Evolutionary conservation across 2,113 vertebrate genomes (phyloP).

Genomic region (Trinectes maculatus): DNA sequence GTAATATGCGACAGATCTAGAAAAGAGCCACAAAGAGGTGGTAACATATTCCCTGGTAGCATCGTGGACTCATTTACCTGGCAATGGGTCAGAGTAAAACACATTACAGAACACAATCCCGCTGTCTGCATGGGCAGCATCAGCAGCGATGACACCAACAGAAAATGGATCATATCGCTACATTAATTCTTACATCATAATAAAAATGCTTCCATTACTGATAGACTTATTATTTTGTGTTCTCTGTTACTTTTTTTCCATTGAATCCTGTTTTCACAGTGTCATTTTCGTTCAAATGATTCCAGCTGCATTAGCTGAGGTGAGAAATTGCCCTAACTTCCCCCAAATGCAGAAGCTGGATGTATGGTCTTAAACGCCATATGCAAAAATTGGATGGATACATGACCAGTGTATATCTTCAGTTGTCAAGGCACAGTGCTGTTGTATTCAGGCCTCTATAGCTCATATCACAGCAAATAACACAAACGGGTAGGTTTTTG

Average conservation of each 20-base stretch:
- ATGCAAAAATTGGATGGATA: slow-evolving; percentile 42
- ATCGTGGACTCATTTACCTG: too few relatives aligned
- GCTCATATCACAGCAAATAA: slow-evolving; percentile 3
- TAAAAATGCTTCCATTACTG: background rate
- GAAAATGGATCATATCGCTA: background rate
- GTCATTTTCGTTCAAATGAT: background rate
- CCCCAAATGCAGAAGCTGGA: slow-evolving; percentile 10
- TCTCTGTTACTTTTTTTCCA: background rate
- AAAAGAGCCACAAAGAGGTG: too few relatives aligned
- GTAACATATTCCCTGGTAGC: too few relatives aligned
- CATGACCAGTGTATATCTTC: slow-evolving; percentile 38
- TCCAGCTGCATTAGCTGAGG: background rate
- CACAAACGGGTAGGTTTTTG: background rate
- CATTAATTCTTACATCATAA: background rate
- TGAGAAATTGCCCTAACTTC: slow-evolving; percentile 26
- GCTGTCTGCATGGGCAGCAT: too few relatives aligned
- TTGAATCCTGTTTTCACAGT: background rate
- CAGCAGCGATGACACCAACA: background rate
- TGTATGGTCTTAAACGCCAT: slow-evolving; percentile 13
- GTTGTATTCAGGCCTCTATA: slow-evolving; percentile 13
- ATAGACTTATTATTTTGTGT: background rate
- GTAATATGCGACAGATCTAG: too few relatives aligned
- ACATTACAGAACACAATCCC: too few relatives aligned
- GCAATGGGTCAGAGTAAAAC: too few relatives aligned
- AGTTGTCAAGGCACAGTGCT: slow-evolving; percentile 16